These are phyloP conservation scores for Halcyon leucocephala DNA, from an alignment of 2,797 vertebrate species.

Conservation along the genomic window DNA sequence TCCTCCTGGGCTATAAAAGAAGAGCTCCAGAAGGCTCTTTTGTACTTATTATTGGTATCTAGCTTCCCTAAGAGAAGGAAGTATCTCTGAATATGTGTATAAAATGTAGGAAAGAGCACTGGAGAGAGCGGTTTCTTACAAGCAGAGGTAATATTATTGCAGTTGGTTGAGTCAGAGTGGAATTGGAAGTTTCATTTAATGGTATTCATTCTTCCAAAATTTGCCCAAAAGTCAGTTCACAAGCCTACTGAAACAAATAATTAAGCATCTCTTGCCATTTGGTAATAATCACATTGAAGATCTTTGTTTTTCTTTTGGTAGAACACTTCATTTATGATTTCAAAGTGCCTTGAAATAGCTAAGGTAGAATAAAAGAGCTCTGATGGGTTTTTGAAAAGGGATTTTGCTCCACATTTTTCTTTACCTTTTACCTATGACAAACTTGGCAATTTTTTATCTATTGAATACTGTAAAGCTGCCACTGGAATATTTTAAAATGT, in stretches of 20 bases:
- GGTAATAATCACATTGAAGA: not conserved
- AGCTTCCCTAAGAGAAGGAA: not conserved
- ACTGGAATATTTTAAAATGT: not conserved
- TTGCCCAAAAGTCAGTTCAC: not conserved
- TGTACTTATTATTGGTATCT: not conserved
- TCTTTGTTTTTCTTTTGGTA: not conserved
- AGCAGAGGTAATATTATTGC: not conserved
- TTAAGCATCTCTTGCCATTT: not conserved
- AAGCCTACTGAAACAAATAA: not conserved
- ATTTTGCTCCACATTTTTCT: not conserved
- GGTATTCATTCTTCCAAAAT: not conserved
- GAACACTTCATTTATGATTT: not conserved
- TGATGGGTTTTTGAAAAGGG: fast-evolving
- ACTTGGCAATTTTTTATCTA: not conserved
- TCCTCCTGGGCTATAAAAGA: not conserved
- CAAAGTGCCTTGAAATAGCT: not conserved
- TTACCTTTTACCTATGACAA: not conserved
- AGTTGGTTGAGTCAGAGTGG: not conserved
- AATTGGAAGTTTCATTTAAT: not conserved
- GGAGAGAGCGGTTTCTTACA: not conserved
- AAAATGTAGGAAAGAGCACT: not conserved
- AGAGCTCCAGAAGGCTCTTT: not conserved
- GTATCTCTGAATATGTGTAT: not conserved
- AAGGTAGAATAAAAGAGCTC: not conserved
- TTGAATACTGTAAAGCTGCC: not conserved